phyloP scores from a whole-genome alignment of 2,888 invertebrate species.

The Chalcosyrphus nemorum region DNA sequence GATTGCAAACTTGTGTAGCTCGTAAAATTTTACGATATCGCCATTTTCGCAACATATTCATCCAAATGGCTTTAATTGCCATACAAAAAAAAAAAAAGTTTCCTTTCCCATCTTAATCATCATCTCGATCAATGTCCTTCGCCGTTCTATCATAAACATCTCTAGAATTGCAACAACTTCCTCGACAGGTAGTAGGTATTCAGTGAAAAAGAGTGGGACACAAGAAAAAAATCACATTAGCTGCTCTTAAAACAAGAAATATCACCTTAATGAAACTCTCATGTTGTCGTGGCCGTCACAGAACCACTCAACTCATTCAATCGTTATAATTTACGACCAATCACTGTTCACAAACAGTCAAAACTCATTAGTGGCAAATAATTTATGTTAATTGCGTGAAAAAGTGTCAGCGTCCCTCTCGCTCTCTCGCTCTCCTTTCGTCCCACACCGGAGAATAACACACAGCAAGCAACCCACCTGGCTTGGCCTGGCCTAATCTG shows the following conservation, averaged over 20 bases:
- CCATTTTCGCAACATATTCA: background rate
- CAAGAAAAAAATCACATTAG: background rate
- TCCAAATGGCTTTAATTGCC: background rate
- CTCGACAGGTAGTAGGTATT: too few relatives aligned
- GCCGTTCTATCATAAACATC: background rate
- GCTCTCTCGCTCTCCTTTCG: too few relatives aligned
- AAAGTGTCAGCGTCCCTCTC: constrained; percentile 48
- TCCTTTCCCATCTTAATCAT: background rate
- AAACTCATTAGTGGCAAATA: constrained; percentile 64
- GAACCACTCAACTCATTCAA: constrained; percentile 48
- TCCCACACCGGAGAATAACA: background rate
- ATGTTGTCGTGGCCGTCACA: constrained; percentile 40
- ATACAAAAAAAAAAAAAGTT: background rate
- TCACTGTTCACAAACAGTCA: constrained; percentile 66
- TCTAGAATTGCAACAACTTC: constrained; percentile 25
- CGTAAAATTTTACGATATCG: background rate
- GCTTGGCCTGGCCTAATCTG: constrained; percentile 41
- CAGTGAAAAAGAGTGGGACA: too few relatives aligned
- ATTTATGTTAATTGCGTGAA: constrained; percentile 65
- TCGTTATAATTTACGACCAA: constrained; percentile 58
- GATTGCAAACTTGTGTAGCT: background rate
- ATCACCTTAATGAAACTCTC: constrained; percentile 51
- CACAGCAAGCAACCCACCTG: constrained; percentile 16
- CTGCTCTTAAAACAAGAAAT: constrained; percentile 18
- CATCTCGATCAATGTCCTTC: background rate